Base-by-base conservation (phyloP, 2,113 vertebrate species). In the Excalfactoria chinensis region DNA sequence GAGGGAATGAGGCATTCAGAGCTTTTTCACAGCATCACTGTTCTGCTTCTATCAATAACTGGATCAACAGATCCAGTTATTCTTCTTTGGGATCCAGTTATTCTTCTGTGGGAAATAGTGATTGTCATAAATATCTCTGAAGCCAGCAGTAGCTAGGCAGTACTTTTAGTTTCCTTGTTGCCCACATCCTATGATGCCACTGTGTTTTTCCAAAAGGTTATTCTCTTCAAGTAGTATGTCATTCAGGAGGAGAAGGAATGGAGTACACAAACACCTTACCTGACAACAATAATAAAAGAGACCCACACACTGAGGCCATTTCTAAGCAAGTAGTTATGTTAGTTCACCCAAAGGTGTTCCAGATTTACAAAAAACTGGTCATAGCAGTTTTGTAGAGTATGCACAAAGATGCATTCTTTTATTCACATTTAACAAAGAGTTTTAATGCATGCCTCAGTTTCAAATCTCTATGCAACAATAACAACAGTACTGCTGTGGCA, bases 401-500 rank as follows among this genome's bases (percentile, higher is more conserved):
- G 34, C 15, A 74, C 44, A 63, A 49, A 80, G 34, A 63, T 21
- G 15, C 4, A 7, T 71, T 83, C 58, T 81, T 94, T 91, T 94
- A 78, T 89, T 93, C 63, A 49, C 9, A 53, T 25, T 32, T 73
- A 82, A 78, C 58, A 90, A 88, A 92, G 48, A 92, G 32, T 30
- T 86, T 75, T 95, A 82, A 62, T 0, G 1, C 13, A 46, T 75
- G 81, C 32, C 71, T 88, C 49, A 78, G 80, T 72, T 89, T 85
- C 86, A 90, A 79, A 85, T 84, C 83, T 93, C 88, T 85, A 8
- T 32, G 79, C 46, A 90, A 71, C 75, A 43, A 23, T 93, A 91
- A 92, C 63, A 75, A 23, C 62, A 28, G 80, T 79, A 75, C 46
- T 90, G 64, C 34, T 69, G 68, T 88, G 62, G 58, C 70, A 93